Evolutionary conservation across 2,888 invertebrate species (phyloP), one percentile per base, ranked within the genome.

Genomic region (Phasia obesa): DNA sequence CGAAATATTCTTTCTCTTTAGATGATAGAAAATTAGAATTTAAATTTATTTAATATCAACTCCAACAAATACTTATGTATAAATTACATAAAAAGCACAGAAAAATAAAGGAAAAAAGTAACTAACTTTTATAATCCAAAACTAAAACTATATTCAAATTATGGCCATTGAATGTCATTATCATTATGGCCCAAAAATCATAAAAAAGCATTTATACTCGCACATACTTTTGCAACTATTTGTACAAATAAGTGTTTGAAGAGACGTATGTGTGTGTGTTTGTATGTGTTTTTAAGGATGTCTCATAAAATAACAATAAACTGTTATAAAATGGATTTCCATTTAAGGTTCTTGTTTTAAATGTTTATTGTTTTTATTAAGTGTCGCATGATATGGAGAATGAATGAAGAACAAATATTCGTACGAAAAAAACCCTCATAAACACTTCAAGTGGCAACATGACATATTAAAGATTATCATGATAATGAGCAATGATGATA

Each of bases 311-410:
- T 77, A 76, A 77, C 65, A 84, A 81, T 78, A 81, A 84, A 81
- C 80, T 81, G 76, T 78, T 81, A 75, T 74, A 83, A 84, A 84
- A 84, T 84, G 76, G 83, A 84, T 85, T 85, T 82, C 77, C 80
- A 84, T 86, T 86, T 84, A 77, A 77, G 79, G 82, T 81, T 80
- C 74, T 74, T 85, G 84, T 82, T 77, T 55, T 82, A 81, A 85
- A 87, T 87, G 87, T 87, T 77, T 89, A 89, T 90, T 89, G 89
- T 89, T 90, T 90, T 89, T 89, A 89, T 90, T 88, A 89, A 89
- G 89, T 90, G 89, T 89, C 87, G 88, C 89, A 89, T 88, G 87
- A 88, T 84, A 87, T 80, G 67, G 81, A 84, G 59, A 67, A 59
- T 38, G 47, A 57, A 65, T n/a, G n/a, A n/a, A 53, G 17, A 51